Percentiles rank a stretch among this genome's conserved stretches.
Evolutionary conservation across 92 coral and sea anemone species (phyloP).

Genomic region (Diadumene lineata): DNA sequence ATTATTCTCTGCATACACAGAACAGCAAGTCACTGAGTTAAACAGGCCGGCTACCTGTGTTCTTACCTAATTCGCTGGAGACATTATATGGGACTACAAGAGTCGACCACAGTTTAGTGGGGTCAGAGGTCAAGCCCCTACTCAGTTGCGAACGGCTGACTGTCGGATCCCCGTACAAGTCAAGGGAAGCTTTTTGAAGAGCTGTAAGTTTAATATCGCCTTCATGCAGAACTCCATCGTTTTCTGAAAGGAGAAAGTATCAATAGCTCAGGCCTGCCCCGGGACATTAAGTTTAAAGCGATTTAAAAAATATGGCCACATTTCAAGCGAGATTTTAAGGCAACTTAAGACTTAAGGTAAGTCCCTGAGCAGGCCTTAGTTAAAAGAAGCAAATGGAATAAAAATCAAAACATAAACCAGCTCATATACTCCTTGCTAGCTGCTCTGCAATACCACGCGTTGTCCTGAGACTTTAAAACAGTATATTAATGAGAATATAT

Average conservation of each 20-base stretch:
- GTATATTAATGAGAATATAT: too few species aligned
- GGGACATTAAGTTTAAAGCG: not conserved
- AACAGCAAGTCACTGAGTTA: too few species aligned
- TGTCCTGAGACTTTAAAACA: too few species aligned
- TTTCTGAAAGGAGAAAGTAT: slow-evolving; percentile 28
- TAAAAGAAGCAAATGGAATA: too few species aligned
- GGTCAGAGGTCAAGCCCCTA: slow-evolving; percentile 70
- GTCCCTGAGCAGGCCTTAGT: too few species aligned
- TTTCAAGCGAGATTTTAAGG: too few species aligned
- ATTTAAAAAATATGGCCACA: too few species aligned
- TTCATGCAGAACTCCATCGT: slow-evolving; percentile 66
- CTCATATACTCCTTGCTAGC: too few species aligned
- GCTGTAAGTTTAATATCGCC: slow-evolving; percentile 71
- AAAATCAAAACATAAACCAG: too few species aligned
- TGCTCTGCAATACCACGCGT: too few species aligned
- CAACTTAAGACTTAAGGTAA: too few species aligned
- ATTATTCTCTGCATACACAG: too few species aligned
- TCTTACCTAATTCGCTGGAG: slow-evolving; percentile 66
- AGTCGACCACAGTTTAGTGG: slow-evolving; percentile 62
- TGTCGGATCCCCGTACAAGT: slow-evolving; percentile 73
- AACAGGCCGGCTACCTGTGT: not conserved
- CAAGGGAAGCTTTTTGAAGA: slow-evolving; percentile 59
- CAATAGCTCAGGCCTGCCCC: not conserved
- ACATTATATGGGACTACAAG: slow-evolving; percentile 67
- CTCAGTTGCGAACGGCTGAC: slow-evolving; percentile 27